phyloP scores from a whole-genome alignment of 2,113 vertebrate genomes.

The Pelvicachromis taeniatus region DNA sequence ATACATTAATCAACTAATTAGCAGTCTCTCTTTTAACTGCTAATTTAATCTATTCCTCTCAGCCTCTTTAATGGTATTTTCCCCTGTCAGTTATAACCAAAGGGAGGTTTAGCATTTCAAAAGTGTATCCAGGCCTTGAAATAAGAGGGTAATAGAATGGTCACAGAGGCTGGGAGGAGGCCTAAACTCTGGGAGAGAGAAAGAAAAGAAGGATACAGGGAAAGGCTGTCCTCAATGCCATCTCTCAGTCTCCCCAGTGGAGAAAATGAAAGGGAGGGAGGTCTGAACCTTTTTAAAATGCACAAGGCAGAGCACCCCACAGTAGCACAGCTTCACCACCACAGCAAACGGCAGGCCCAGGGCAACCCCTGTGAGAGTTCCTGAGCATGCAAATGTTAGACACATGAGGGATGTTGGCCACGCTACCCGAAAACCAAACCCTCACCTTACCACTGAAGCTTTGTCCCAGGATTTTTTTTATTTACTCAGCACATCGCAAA shows the following conservation, averaged over 20 bases:
- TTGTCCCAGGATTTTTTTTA: neutral
- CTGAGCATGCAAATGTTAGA: conserved; percentile 43
- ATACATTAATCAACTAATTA: conserved; percentile 78
- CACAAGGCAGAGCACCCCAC: conserved; percentile 49
- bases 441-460: neutral
- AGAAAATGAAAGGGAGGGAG: conserved; percentile 73
- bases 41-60: conserved; percentile 69
- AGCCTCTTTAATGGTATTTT: conserved; percentile 64
- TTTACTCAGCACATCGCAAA: conserved; percentile 47
- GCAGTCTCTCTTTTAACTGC: conserved; percentile 67
- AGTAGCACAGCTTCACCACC: conserved; percentile 50
- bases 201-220: conserved; percentile 39
- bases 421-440: neutral
- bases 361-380: conserved; percentile 28
- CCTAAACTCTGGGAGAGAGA: conserved; percentile 29
- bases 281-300: conserved; percentile 72
- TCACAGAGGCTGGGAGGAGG: conserved; percentile 61
- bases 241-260: conserved; percentile 60
- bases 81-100: conserved; percentile 60
- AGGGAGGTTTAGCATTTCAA: conserved; percentile 77
- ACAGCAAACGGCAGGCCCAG: conserved; percentile 60
- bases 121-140: conserved; percentile 70
- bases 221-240: conserved; percentile 67
- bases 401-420: neutral
- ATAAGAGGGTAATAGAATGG: conserved; percentile 64